Evolutionary conservation across 2,888 invertebrate genomes (phyloP).

Genomic region (Mythimna ferrago): DNA sequence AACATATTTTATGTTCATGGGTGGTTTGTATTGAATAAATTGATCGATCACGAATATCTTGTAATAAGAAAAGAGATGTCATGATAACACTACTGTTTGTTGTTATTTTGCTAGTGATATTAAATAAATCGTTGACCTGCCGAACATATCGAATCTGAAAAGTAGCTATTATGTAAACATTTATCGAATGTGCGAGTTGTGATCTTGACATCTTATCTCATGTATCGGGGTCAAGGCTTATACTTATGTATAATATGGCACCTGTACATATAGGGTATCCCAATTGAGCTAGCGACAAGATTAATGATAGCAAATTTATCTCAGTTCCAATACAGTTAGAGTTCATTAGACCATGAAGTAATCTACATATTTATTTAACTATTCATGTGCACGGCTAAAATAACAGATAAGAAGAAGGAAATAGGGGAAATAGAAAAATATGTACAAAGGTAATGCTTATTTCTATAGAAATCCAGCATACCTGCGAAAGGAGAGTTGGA

Average conservation of each 20-base stretch:
- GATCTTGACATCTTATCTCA: conserved; percentile 57
- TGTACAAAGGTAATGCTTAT: no score
- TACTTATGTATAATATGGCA: conserved; percentile 10
- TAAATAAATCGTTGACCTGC: conserved; percentile 48
- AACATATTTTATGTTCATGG: no score
- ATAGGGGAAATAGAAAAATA: no score
- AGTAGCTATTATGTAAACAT: conserved; percentile 59
- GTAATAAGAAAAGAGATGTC: neutral
- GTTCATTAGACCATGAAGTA: conserved; percentile 1
- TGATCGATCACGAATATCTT: neutral
- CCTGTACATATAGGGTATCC: conserved; percentile 8
- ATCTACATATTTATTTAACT: neutral
- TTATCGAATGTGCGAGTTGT: conserved; percentile 33
- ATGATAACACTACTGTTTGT: neutral
- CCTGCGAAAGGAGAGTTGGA: no score
- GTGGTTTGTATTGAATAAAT: neutral
- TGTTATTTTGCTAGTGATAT: conserved; percentile 13
- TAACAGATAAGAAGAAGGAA: no score
- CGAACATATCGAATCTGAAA: conserved; percentile 37
- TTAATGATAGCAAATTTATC: conserved; percentile 32
- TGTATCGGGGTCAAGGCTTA: conserved; percentile 62
- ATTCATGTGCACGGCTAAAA: no score
- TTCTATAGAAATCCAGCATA: no score
- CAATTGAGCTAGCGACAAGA: conserved; percentile 42
- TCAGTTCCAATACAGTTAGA: conserved; percentile 14